Percentiles rank a stretch among this genome's conserved stretches.
These are phyloP conservation scores for Dryococelus australis DNA, from an alignment of 2,888 invertebrate species.

Conservation along the genomic window DNA sequence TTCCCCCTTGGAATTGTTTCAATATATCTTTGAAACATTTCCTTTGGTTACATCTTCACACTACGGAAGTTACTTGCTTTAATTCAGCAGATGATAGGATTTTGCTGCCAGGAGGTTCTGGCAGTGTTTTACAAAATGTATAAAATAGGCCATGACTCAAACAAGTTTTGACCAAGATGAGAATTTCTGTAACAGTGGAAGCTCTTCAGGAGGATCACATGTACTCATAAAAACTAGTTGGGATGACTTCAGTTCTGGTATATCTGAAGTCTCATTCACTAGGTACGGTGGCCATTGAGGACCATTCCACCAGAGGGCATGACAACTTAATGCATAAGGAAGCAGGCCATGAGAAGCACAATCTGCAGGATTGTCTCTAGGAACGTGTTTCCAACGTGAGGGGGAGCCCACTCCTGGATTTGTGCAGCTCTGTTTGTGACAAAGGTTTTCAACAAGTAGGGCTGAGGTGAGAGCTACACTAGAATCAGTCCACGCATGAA, in stretches of 20 bases:
- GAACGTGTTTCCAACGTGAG: background rate
- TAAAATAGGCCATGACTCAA: background rate
- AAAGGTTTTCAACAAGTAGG: background rate
- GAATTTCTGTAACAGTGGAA: background rate
- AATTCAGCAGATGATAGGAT: background rate
- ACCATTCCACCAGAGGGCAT: background rate
- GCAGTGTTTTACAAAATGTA: background rate
- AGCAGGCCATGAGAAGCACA: background rate
- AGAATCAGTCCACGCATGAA: background rate
- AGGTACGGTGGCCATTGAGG: background rate
- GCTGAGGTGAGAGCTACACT: background rate
- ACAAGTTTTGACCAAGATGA: background rate
- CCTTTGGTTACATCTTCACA: background rate
- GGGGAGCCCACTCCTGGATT: background rate
- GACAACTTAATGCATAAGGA: background rate
- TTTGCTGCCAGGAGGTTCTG: background rate
- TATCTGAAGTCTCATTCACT: background rate
- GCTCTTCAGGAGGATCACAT: background rate
- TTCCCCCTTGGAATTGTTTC: background rate
- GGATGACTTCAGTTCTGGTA: background rate
- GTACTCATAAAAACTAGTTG: background rate
- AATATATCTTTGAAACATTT: background rate
- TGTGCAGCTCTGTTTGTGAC: background rate
- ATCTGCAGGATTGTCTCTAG: background rate
- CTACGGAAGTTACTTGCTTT: background rate